These are phyloP conservation scores for Epistrophe eligans DNA, from an alignment of 2,888 invertebrate species.

Conservation along the genomic window DNA sequence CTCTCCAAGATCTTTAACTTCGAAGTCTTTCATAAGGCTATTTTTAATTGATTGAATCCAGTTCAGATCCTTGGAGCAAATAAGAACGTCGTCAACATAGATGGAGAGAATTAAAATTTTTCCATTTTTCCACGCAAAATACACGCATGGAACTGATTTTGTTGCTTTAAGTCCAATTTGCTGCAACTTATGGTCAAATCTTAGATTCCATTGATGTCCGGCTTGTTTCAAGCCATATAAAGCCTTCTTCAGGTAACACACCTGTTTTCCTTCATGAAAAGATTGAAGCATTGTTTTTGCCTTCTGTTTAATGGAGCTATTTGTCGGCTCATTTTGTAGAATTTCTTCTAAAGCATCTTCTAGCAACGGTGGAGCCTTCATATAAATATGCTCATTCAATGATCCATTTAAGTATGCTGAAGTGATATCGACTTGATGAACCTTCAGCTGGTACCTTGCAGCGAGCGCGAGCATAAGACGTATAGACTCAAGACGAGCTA, in stretches of 20 bases:
- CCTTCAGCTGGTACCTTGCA: not conserved
- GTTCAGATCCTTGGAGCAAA: not conserved
- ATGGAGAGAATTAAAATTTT: not conserved
- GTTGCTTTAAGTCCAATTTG: not conserved
- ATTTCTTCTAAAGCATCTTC: slow-evolving; percentile 21
- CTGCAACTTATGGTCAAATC: not conserved
- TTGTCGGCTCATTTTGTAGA: slow-evolving; percentile 3
- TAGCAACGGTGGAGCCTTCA: slow-evolving; percentile 23
- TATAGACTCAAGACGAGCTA: not conserved
- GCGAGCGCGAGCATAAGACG: not conserved
- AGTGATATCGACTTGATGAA: slow-evolving; percentile 26
- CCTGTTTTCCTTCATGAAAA: not conserved
- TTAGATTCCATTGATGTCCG: not conserved
- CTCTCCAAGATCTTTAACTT: slow-evolving; percentile 19
- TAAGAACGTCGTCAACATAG: not conserved
- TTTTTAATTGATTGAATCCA: not conserved
- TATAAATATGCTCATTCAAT: slow-evolving; percentile 16
- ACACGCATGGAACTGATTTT: slow-evolving; percentile 1
- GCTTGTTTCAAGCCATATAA: slow-evolving; percentile 12
- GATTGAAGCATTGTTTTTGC: slow-evolving; percentile 1
- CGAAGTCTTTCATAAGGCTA: not conserved
- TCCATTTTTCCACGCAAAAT: not conserved
- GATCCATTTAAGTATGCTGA: slow-evolving; percentile 34
- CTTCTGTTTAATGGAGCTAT: slow-evolving; percentile 3
- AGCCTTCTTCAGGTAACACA: slow-evolving; percentile 10